Evolutionary conservation across 1,140 invertebrate genomes (phyloP), one percentile per base, ranked within the genome.

Genomic region (Lordiphosa clarofinis): DNA sequence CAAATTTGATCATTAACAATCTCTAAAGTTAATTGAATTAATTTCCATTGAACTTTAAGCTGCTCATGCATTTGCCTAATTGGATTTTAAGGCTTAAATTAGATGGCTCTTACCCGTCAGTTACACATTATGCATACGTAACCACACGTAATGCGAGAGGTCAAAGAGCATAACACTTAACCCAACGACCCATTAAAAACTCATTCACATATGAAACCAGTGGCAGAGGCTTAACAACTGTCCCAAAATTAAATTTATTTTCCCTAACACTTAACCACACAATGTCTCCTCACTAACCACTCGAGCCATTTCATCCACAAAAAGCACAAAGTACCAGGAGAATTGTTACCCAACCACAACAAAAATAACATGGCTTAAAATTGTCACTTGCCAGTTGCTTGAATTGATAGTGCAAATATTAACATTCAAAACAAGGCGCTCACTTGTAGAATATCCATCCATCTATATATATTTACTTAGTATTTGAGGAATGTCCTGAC

Each of bases 391-490:
- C 68, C 68, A 67, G 64, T 64, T 76, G 72, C 68, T 84, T 66
- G 58, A 84, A 84, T 84, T 73, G 68, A 69, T 70, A 66, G 79
- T 73, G 78, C 78, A 84, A 84, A 84, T 84, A 84, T 84, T 73
- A 84, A 70, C 78, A 84, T 84, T 84, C 78, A 78, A 84, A 84
- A 84, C 78, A 84, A 84, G 58, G 65, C 73, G 58, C 49, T 60
- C 72, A 82, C 78, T 81, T 82, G 72, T 72, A 56, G 76, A 71
- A 75, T 71, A 67, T 44, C 48, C 39, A 38, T 28, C n/a, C 11
- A 36, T 48, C 13, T 43, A 43, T 28, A 28, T 46, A 31, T 12
- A 44, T 12, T 28, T 44, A 28, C 24, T 24, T 28, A 38, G 3
- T 46, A 55, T 37, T 55, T 28, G 50, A 37, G 50, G 40, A 48